These are phyloP conservation scores for Diadumene lineata DNA, from an alignment of 92 coral and sea anemone species.

Conservation along the genomic window DNA sequence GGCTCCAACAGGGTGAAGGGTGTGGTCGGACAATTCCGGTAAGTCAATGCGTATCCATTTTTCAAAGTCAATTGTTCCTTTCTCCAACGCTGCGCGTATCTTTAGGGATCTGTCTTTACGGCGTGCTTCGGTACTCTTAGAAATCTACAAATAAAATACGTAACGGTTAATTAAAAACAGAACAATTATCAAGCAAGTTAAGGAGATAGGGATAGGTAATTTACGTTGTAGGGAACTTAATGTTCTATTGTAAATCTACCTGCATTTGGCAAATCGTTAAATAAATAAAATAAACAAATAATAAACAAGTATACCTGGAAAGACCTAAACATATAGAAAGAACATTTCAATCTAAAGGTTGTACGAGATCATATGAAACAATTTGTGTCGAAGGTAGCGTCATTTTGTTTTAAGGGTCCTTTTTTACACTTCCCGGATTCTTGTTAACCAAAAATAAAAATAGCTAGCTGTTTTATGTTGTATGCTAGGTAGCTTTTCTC, in stretches of 20 bases:
- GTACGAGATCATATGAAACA: too few relatives aligned
- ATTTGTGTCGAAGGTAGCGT: too few relatives aligned
- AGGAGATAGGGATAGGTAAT: neutral
- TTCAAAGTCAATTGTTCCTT: constrained; percentile 22
- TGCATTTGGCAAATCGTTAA: neutral
- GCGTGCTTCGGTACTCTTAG: constrained; percentile 3
- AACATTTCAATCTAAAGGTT: too few relatives aligned
- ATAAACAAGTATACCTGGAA: neutral
- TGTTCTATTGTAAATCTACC: neutral
- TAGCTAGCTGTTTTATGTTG: too few relatives aligned
- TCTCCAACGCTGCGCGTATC: constrained; percentile 21
- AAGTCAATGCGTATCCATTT: constrained; percentile 45
- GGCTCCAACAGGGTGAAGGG: constrained; percentile 41
- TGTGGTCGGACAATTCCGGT: constrained; percentile 32
- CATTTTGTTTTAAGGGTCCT: too few relatives aligned
- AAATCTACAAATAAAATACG: neutral
- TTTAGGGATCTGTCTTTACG: constrained; percentile 29
- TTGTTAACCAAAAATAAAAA: too few relatives aligned
- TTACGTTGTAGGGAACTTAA: neutral
- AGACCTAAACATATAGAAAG: too few relatives aligned
- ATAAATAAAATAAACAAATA: too few relatives aligned
- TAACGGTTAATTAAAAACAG: neutral
- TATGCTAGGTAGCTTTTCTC: too few relatives aligned
- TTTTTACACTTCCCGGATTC: too few relatives aligned
- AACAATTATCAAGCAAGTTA: neutral